Conservation (phyloP, 2,888 invertebrate species). For the Nasonovia ribisnigri region DNA sequence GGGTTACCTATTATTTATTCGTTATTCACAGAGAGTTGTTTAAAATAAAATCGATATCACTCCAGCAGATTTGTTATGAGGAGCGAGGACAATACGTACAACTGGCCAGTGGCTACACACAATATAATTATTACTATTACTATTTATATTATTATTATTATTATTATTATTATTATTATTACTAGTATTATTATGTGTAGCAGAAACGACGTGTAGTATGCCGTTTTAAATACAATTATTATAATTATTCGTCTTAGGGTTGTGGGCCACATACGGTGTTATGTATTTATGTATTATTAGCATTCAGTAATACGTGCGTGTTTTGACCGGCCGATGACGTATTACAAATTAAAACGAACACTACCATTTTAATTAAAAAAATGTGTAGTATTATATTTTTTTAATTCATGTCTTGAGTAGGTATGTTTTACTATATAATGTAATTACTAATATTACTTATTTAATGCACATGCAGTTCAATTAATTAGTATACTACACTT, state of each 20-base stretch:
- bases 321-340: neutral
- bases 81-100: neutral
- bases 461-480: neutral
- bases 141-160: neutral
- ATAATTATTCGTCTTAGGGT: constrained; percentile 26
- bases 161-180: neutral
- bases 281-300: neutral
- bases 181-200: neutral
- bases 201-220: neutral
- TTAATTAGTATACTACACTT: neutral
- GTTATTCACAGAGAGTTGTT: neutral
- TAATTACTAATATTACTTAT: neutral
- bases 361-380: constrained; percentile 33
- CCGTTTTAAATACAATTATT: neutral
- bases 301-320: neutral
- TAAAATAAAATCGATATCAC: neutral
- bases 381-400: neutral
- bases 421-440: neutral
- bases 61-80: neutral
- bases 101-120: neutral
- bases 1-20: constrained; percentile 18
- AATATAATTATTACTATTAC: neutral
- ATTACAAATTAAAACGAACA: constrained; percentile 36
- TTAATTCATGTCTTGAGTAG: neutral
- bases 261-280: neutral